Evolutionary conservation across 2,888 invertebrate genomes (phyloP), one percentile per base, ranked within the genome.

Genomic region (Drosophila stalkeri): DNA sequence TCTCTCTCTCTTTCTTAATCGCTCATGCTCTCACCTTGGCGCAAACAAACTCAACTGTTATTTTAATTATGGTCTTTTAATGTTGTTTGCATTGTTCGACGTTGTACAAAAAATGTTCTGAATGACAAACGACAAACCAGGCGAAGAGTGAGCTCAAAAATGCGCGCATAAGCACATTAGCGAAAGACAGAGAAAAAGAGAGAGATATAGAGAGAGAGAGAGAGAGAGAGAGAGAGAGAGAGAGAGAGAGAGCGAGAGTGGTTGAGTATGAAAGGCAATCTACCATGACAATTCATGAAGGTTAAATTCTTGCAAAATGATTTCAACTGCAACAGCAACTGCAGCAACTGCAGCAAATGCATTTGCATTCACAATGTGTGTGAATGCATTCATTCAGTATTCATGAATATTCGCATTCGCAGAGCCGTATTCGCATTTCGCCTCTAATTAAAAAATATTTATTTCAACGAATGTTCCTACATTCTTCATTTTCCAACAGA

Each of bases 291-390:
- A 77, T 80, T 86, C 81, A 71, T 72, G 84, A 86, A 89, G 86
- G 86, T 89, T 86, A 83, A 89, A 86, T 84, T 89, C 81, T 81
- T 81, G 69, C 57, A 81, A 86, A 88, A 82, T 82, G 73, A 82
- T 88, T 85, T 75, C 54, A 18, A n/a, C 44, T 61, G 18, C 37
- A 55, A 39, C 27, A 16, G 54, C 52, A 35, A 35, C 20, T n/a
- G 37, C 37, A 16, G 39, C 55, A 37, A 37, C 1, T 39, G 37
- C 37, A 16, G 39, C 55, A 37, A 37, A 2, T 39, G 55, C 39
- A 55, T 23, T 39, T 39, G 39, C 37, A 55, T 55, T 20, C 35
- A 35, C 27, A 27, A 27, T 55, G 39, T 39, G 18, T 41, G 55
- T 27, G 55, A 41, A 27, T 55, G 41, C 55, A 33, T 20, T 56